These are phyloP conservation scores for Ophonus ardosiacus DNA, from an alignment of 2,888 invertebrate genomes.

Conservation along the genomic window DNA sequence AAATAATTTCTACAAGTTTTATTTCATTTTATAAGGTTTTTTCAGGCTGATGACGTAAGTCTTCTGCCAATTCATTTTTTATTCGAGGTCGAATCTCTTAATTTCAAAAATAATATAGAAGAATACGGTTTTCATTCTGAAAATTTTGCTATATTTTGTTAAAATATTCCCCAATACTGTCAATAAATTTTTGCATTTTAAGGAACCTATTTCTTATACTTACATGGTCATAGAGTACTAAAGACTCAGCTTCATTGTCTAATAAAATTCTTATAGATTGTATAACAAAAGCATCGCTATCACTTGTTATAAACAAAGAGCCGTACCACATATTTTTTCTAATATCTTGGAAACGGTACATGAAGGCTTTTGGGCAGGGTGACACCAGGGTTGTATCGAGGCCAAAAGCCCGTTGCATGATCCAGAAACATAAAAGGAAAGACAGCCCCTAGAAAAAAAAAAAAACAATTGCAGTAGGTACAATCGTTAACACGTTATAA, in stretches of 20 bases:
- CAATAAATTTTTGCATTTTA: too few species aligned
- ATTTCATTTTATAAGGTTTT: too few species aligned
- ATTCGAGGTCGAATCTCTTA: too few species aligned
- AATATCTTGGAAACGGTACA: slow-evolving; percentile 18
- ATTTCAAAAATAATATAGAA: too few species aligned
- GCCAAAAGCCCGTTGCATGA: slow-evolving; percentile 1
- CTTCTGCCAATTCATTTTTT: too few species aligned
- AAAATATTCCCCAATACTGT: too few species aligned
- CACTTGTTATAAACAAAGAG: slow-evolving; percentile 19
- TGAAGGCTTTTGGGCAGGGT: slow-evolving; percentile 48
- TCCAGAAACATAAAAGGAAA: background rate
- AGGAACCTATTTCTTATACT: background rate
- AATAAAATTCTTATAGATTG: slow-evolving; percentile 38
- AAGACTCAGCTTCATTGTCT: background rate
- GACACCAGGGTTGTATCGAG: slow-evolving; percentile 25
- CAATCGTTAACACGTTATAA: too few species aligned
- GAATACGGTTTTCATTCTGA: too few species aligned
- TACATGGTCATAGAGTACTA: slow-evolving; percentile 37
- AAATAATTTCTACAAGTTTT: too few species aligned
- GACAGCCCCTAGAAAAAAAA: background rate
- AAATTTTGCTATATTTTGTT: too few species aligned
- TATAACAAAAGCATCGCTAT: slow-evolving; percentile 1
- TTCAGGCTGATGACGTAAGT: too few species aligned
- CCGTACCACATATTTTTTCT: slow-evolving; percentile 37
- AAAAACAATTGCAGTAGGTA: too few species aligned